Base-by-base conservation (phyloP, 2,888 invertebrate genomes). In the Mimas tiliae region DNA sequence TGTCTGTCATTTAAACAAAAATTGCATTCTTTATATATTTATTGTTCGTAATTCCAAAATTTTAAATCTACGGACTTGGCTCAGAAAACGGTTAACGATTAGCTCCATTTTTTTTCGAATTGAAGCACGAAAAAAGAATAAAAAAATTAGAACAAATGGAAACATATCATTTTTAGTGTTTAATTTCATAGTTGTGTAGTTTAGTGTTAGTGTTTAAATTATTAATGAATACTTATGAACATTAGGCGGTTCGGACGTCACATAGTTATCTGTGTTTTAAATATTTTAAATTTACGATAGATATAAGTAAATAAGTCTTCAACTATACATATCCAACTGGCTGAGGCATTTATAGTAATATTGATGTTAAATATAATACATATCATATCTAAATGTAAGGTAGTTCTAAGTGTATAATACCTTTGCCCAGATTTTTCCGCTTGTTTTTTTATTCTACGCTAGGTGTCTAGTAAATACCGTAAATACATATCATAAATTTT, bases 341-440 rank as follows among this genome's bases (percentile, higher is more conserved):
- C 93, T 94, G 94, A 89, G 93, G 94, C 93, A 94, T 93, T 93
- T 93, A 90, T 86, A 86, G 77, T 85, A 84, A 78, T 73, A 88
- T 91, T 74, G 88, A 81, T 91, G 91, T 91, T 90, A 88, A 81
- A 79, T 69, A 79, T 77, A 81, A 75, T 71, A 81, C 79, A 85
- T 85, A 86, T 81, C 84, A 84, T 82, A 78, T 76, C 69, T 80
- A 71, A 64, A 53, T 64, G 33, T 64, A 64, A 64, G 64, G n/a
- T 72, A 67, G 73, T 66, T 53, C 48, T 76, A 75, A 74, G 72
- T 75, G 73, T 74, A 63, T 47, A 27, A 14, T 45, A 63, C 1
- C 47, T 45, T 63, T 74, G 70, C 53, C 72, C 72, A 74, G 70
- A 53, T 52, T 68, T 69, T 42, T 42, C 42, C 48, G 66, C 58